Base-by-base conservation (phyloP, 2,888 invertebrate species). In the Trissolcus japonicus region DNA sequence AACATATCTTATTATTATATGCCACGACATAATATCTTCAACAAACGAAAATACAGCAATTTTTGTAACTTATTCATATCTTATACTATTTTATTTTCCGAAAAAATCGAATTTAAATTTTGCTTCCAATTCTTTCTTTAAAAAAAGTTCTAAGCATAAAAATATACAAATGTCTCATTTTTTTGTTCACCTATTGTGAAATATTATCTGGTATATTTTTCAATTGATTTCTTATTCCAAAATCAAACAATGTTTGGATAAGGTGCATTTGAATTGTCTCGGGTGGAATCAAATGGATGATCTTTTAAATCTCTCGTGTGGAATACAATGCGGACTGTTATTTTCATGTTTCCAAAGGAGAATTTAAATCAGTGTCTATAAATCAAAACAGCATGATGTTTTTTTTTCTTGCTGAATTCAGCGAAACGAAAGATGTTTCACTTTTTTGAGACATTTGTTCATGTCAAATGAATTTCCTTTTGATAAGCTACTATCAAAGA, bases 281-380 rank as follows among this genome's bases (percentile, higher is more conserved):
- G 40, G 13, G 55, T 51, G 60, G 55, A 68, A 68, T 55, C 54
- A 46, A 54, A 55, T 55, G 43, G 25, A 48, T 16, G 40, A 14
- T 59, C 48, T 46, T 14, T 46, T 46, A 13, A 14, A 46, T 29
- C 43, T 46, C 43, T 46, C 14, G 43, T 46, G 14, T 14, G 43
- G 14, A 46, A 46, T 46, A 46, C 14, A 13, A 46, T 46, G 43
- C 14, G 43, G 13, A 3, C 43, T 13, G 43, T 62, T 62, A 56
- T 69, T 69, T 54, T 17, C 17, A 56, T 17, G 50, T 35, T 69
- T 48, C 41, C 54, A 54, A 62, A 69, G 55, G 14, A 48, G 61
- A 69, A 62, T 69, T 55, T 69, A 62, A 69, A 69, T 61, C 56
- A 69, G 50, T 25, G 41, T 4, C 55, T n/a, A 69, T 69, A 69